These are phyloP conservation scores for Porites evermanni DNA, from an alignment of 92 coral and sea anemone species.

Conservation along the genomic window DNA sequence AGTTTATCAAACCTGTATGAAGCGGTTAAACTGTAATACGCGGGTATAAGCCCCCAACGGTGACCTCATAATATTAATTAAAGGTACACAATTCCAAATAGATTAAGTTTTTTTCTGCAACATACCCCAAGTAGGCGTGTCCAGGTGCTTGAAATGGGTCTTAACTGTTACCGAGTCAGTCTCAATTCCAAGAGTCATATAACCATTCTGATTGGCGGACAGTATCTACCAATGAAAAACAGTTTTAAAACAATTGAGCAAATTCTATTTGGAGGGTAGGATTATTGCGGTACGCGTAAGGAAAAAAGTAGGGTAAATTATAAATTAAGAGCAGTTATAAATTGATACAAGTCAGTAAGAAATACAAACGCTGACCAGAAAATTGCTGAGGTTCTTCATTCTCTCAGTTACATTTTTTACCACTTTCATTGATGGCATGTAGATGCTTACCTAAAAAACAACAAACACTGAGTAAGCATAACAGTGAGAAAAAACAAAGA, in stretches of 20 bases:
- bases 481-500: neutral
- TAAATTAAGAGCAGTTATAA: no score
- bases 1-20: no score
- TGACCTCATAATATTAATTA: no score
- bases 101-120: neutral
- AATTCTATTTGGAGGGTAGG: neutral
- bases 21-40: no score
- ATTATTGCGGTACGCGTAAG: no score
- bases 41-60: no score
- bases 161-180: constrained; percentile 92
- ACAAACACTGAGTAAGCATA: neutral
- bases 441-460: constrained; percentile 84
- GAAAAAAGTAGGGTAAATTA: no score
- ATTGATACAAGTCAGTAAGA: no score
- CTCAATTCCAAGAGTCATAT: constrained; percentile 94
- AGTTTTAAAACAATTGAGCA: neutral
- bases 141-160: constrained; percentile 94
- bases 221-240: constrained; percentile 65
- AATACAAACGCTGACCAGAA: constrained; percentile 65
- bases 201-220: constrained; percentile 90
- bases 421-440: constrained; percentile 92
- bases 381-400: constrained; percentile 90
- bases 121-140: constrained; percentile 86
- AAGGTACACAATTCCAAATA: no score
- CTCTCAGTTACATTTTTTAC: constrained; percentile 94